Evolutionary conservation across 2,113 vertebrate species (phyloP), one percentile per base, ranked within the genome.

Genomic region (Oryzias celebensis): DNA sequence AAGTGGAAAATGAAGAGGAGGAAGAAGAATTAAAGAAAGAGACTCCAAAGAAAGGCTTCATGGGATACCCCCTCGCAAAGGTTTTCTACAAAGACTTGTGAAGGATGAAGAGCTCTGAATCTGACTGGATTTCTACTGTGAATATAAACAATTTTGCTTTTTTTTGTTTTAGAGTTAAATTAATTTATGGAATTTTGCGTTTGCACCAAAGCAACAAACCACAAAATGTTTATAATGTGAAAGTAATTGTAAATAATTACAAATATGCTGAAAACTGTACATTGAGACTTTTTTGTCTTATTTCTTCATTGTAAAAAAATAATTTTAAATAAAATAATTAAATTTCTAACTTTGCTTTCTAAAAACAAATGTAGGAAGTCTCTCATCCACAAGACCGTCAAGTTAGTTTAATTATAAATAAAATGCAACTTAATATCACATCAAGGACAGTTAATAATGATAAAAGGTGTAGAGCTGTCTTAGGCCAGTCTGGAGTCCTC

Each of bases 61-160:
- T 93, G 67, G 92, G 92, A 23, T 88, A 91, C 64, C 86, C 88
- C 0, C 81, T 94, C 45, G 92, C 91, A 24, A 92, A 91, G 54
- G 91, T 93, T 66, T 93, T 91, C 68, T 90, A 90, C 73, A 94
- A 93, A 83, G 89, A 93, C 71, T 76, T 93, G 69, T 91, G 81
- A 85, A 23, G 36, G 36, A 36, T 36, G 10, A 36, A 36, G 36
- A 36, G 31, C 31, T 36, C 31, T 36, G 31, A 36, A 12, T 1
- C 26, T 28, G 26, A 28, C 26, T 51, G 28, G 6, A 68, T 51
- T 16, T 51, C 47, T 73, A 41, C 26, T 49, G 46, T 64, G 43
- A 13, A 12, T 31, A 14, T 47, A 15, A 1, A 1, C 55, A 52
- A 15, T 20, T 53, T 52, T 46, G 36, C 23, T 18, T 42, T 22